Conservation (phyloP, 2,113 vertebrate species). For the Corvus hawaiiensis region DNA sequence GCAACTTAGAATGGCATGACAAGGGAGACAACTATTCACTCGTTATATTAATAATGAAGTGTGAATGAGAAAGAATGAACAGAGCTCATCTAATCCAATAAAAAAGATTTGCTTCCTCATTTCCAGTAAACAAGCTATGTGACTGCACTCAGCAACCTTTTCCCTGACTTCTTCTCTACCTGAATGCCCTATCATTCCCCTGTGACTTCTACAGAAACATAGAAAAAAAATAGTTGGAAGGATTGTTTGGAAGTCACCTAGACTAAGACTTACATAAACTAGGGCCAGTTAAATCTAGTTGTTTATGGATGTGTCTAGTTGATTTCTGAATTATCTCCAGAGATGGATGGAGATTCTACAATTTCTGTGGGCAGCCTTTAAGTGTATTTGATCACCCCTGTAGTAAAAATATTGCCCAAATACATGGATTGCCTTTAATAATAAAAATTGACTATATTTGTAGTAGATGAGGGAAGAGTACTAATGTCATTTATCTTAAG, state of each 20-base stretch:
- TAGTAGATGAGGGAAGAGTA: not conserved
- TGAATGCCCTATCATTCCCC: not conserved
- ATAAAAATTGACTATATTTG: not conserved
- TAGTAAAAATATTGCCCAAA: not conserved
- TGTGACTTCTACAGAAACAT: not conserved
- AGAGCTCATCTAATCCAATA: not conserved
- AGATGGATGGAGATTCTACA: not conserved
- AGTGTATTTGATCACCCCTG: not conserved
- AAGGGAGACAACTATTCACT: not conserved
- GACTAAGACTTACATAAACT: not conserved
- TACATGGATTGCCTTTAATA: not conserved
- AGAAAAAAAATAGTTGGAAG: not conserved
- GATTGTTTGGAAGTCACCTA: not conserved
- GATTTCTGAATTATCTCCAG: not conserved
- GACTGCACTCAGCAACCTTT: not conserved
- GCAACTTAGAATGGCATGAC: not conserved
- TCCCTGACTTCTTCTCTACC: not conserved
- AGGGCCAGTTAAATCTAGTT: not conserved
- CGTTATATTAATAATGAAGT: not conserved
- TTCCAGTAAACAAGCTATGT: not conserved
- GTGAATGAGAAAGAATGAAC: not conserved
- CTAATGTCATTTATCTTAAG: not conserved
- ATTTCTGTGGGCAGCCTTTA: too few species aligned
- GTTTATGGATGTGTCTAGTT: not conserved
- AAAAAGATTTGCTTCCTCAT: not conserved